phyloP scores from a whole-genome alignment of 2,797 vertebrate species.

The Astyanax mexicanus region DNA sequence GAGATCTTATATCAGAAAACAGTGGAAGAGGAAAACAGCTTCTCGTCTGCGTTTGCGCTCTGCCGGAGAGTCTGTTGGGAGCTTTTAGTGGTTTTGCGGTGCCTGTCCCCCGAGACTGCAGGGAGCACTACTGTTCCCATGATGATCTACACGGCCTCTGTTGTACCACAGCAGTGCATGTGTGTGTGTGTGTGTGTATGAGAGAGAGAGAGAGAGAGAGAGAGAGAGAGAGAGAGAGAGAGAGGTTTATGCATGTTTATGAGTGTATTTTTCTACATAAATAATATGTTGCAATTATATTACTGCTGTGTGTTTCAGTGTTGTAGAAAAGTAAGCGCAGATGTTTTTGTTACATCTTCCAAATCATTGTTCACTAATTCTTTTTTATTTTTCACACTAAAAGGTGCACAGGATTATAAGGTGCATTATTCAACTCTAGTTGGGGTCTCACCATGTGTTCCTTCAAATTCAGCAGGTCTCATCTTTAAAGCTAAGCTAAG shows the following conservation, averaged over 20 bases:
- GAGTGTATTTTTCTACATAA: not conserved
- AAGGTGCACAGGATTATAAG: no score
- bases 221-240: no score
- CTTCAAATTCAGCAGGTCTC: no score
- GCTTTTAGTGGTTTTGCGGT: conserved; percentile 57
- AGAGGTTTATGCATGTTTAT: no score
- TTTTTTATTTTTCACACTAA: no score
- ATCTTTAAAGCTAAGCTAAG: no score
- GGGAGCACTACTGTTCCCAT: conserved; percentile 34
- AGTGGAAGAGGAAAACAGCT: conserved; percentile 45
- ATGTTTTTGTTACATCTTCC: no score
- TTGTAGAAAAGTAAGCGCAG: no score
- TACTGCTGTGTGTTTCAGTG: not conserved
- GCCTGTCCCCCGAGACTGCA: conserved; percentile 43
- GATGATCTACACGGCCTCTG: conserved; percentile 37
- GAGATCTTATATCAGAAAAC: conserved; percentile 54
- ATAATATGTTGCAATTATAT: not conserved
- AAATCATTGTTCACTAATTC: no score
- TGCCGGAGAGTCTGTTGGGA: conserved; percentile 37
- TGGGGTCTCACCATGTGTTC: no score
- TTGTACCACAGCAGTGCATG: conserved; percentile 31
- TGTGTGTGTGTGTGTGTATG: not conserved
- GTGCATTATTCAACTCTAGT: no score
- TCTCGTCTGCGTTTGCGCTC: conserved; percentile 14
- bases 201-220: no score